phyloP scores from a whole-genome alignment of 2,113 vertebrate species.

The Fregata magnificens region DNA sequence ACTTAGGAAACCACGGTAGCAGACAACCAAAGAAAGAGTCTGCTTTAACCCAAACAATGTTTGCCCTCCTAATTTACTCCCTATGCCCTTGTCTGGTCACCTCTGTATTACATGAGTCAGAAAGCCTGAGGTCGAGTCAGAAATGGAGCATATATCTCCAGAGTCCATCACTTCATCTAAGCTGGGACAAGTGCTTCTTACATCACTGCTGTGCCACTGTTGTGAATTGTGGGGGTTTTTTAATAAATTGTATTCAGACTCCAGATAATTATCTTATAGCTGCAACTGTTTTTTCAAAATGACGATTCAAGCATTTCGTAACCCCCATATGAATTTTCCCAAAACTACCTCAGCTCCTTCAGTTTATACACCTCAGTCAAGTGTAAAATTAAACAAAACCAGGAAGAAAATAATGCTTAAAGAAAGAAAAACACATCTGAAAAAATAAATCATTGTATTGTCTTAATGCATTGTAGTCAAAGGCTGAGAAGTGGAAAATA shows the following conservation, averaged over 20 bases:
- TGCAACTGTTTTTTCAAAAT: neutral
- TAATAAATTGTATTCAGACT: neutral
- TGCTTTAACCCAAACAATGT: neutral
- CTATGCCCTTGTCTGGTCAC: neutral
- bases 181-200: neutral
- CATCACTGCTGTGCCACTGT: neutral
- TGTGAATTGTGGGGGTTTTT: neutral
- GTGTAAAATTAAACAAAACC: conserved; percentile 56
- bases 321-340: neutral
- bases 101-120: neutral
- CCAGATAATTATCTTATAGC: neutral
- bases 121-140: neutral
- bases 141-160: neutral
- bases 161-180: neutral
- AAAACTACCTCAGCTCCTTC: neutral
- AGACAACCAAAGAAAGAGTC: neutral
- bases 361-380: conserved; percentile 28
- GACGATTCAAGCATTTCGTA: neutral
- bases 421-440: conserved; percentile 42
- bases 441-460: conserved; percentile 13
- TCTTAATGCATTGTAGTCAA: neutral
- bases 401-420: conserved; percentile 13
- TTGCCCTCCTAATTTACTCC: neutral
- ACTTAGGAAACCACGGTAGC: neutral
- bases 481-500: conserved; percentile 31